A percentile compares a stretch with the other conserved stretches of the same genome.
phyloP scores from a whole-genome alignment of 2,113 vertebrate species.

The Polypterus senegalus region DNA sequence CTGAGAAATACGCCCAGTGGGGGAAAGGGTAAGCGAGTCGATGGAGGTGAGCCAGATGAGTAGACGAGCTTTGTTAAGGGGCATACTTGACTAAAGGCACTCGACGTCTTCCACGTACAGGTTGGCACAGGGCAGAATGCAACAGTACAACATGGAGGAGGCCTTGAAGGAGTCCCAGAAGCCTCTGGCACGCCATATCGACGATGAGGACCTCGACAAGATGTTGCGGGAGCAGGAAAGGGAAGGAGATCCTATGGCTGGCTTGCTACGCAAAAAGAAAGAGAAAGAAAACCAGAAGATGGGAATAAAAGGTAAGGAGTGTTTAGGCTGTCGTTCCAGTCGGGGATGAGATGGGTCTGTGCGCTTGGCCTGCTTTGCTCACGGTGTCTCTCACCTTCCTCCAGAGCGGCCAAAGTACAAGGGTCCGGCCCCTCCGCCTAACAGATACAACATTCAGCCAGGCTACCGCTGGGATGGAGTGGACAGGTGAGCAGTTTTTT shows the following conservation, averaged over 20 bases:
- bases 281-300: slow-evolving; percentile 58
- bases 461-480: slow-evolving; percentile 94
- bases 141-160: slow-evolving; percentile 75
- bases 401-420: slow-evolving; percentile 73
- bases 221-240: slow-evolving; percentile 85
- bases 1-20: slow-evolving; percentile 82
- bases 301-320: slow-evolving; percentile 41
- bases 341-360: not conserved
- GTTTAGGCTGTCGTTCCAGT: not conserved
- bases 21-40: slow-evolving; percentile 70
- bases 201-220: slow-evolving; percentile 81
- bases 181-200: slow-evolving; percentile 73
- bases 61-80: too few species aligned
- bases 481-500: slow-evolving; percentile 58
- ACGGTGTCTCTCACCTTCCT: slow-evolving; percentile 1
- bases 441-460: slow-evolving; percentile 81
- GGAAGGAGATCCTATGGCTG: slow-evolving; percentile 90
- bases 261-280: slow-evolving; percentile 72
- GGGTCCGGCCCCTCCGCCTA: slow-evolving; percentile 77
- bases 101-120: slow-evolving; percentile 31
- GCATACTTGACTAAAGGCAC: too few species aligned
- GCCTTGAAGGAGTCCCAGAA: slow-evolving; percentile 79
- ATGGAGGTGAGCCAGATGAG: not conserved
- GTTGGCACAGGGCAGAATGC: slow-evolving; percentile 69
- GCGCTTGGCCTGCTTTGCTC: not conserved